Evolutionary conservation across 2,797 vertebrate genomes (phyloP).

Genomic region (Miopithecus talapoin): DNA sequence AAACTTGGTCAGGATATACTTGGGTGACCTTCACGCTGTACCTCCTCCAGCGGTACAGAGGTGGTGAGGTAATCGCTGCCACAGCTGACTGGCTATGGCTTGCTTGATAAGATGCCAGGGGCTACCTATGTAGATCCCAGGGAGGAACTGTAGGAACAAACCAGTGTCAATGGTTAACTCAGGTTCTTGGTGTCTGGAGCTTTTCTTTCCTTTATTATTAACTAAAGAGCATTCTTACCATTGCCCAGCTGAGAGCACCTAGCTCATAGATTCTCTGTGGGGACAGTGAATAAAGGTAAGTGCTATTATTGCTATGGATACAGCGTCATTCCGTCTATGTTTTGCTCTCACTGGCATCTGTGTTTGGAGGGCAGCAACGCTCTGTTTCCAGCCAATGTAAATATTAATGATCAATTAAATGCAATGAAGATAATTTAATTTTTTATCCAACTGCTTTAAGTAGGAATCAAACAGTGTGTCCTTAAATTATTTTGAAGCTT

Average conservation of each 20-base stretch:
- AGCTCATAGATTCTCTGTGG: slow-evolving; percentile 58
- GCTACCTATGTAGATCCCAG: slow-evolving; percentile 72
- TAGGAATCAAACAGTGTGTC: neutral
- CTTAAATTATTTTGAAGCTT: slow-evolving; percentile 8
- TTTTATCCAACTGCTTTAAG: neutral
- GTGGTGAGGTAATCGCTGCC: neutral
- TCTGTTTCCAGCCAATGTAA: neutral
- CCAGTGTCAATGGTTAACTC: slow-evolving; percentile 86
- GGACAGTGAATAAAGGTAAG: slow-evolving; percentile 79
- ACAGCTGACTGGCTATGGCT: slow-evolving; percentile 52
- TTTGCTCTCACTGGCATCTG: neutral
- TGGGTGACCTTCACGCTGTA: slow-evolving; percentile 66
- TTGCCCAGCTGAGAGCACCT: slow-evolving; percentile 56
- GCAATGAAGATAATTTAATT: neutral
- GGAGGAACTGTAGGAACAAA: slow-evolving; percentile 73
- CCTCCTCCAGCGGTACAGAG: slow-evolving; percentile 25
- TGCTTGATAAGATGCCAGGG: slow-evolving; percentile 77
- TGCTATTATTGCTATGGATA: slow-evolving; percentile 45
- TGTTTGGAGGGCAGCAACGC: neutral
- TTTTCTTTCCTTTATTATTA: slow-evolving; percentile 82
- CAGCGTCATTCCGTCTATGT: neutral
- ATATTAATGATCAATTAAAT: neutral
- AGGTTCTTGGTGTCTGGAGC: slow-evolving; percentile 65
- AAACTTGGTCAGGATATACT: slow-evolving; percentile 25
- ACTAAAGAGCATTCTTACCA: slow-evolving; percentile 74